Conservation (phyloP, 1,140 invertebrate genomes). For the Gyrodactylus bullatarudis region DNA sequence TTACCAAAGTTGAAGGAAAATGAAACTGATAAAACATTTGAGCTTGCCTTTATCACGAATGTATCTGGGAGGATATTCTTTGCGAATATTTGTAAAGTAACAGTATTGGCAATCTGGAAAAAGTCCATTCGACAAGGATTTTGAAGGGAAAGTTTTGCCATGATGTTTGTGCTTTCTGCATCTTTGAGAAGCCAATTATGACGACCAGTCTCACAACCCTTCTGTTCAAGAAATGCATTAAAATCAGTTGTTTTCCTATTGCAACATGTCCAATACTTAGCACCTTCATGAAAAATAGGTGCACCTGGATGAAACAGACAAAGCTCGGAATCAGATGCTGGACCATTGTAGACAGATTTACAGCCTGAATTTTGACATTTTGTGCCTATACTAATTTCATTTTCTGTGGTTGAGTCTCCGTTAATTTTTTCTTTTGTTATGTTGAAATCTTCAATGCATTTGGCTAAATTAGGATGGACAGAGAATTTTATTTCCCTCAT, state of each 20-base stretch:
- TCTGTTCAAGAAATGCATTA: slow-evolving; percentile 50
- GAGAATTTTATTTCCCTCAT: neutral
- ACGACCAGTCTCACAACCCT: slow-evolving; percentile 37
- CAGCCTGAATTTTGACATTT: slow-evolving; percentile 57
- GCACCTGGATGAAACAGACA: slow-evolving; percentile 55
- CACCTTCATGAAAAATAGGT: slow-evolving; percentile 74
- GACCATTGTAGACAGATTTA: slow-evolving; percentile 16
- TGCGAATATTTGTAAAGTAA: neutral
- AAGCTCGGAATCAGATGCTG: slow-evolving; percentile 22
- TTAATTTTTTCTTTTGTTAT: no score
- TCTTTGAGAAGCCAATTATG: slow-evolving; percentile 38
- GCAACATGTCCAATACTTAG: slow-evolving; percentile 93
- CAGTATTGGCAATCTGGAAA: neutral
- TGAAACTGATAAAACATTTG: neutral
- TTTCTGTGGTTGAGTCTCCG: no score
- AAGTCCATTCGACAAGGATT: no score
- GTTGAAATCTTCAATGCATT: no score
- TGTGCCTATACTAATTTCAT: slow-evolving; percentile 31
- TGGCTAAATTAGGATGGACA: neutral
- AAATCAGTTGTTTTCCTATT: slow-evolving; percentile 69
- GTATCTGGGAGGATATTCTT: neutral
- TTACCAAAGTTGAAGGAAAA: neutral
- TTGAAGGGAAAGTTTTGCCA: neutral
- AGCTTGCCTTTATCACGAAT: neutral
- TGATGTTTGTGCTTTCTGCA: neutral